Evolutionary conservation across 2,888 invertebrate genomes (phyloP).

Genomic region (Acanthosoma haemorrhoidale): DNA sequence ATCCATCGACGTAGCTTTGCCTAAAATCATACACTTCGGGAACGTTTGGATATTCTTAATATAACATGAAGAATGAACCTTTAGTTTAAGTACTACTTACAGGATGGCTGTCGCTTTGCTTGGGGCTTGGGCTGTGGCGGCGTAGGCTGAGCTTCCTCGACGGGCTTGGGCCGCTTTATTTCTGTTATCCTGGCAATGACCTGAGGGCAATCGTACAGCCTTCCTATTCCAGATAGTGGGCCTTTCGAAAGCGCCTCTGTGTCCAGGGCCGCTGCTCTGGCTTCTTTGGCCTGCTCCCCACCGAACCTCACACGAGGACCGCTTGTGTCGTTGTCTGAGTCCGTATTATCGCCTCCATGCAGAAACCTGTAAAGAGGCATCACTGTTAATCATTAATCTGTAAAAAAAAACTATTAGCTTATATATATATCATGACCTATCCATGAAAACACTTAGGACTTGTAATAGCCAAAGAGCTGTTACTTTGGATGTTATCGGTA

Average conservation of each 20-base stretch:
- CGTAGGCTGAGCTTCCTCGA: conserved; percentile 39
- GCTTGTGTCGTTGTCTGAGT: conserved; percentile 48
- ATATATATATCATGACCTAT: no score
- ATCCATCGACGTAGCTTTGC: no score
- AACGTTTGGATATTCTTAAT: no score
- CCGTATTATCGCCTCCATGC: conserved; percentile 48
- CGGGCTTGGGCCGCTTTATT: conserved; percentile 56
- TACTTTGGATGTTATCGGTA: no score
- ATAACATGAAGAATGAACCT: no score
- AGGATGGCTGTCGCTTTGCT: conserved; percentile 30
- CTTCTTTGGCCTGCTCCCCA: conserved; percentile 44
- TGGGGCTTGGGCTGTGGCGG: conserved; percentile 21
- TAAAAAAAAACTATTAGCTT: no score
- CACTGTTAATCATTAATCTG: not conserved
- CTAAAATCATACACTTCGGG: no score
- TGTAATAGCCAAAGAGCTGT: no score
- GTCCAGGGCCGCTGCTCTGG: conserved; percentile 68
- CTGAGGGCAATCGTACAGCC: conserved; percentile 78
- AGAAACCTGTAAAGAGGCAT: conserved; percentile 44
- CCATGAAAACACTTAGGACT: no score
- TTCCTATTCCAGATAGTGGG: conserved; percentile 82
- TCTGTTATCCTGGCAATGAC: conserved; percentile 82
- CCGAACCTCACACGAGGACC: conserved; percentile 57
- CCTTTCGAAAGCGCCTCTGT: conserved; percentile 76
- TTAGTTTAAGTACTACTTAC: no score